Conservation (phyloP, 2,113 vertebrate genomes). For the Strix uralensis region DNA sequence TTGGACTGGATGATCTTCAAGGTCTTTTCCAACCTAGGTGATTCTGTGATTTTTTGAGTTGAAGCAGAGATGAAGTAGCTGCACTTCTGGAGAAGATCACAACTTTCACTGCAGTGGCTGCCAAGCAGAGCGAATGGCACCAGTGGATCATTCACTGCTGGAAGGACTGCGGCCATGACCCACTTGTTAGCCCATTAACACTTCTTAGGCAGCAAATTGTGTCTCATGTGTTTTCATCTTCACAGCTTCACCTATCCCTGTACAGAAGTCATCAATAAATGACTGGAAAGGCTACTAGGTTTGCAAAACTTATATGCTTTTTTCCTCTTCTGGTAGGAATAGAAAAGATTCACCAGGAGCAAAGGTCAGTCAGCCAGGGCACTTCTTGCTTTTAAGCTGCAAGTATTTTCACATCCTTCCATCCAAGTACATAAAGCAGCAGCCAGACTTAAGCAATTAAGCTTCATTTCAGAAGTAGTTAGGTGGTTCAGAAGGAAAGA, state of each 20-base stretch:
- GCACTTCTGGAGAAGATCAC: background rate
- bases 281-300: background rate
- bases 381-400: background rate
- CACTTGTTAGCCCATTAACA: background rate
- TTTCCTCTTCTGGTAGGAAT: background rate
- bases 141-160: background rate
- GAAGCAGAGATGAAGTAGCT: background rate
- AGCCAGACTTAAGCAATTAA: background rate
- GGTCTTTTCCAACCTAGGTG: too few species aligned
- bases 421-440: background rate
- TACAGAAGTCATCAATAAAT: background rate
- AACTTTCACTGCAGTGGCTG: rapidly evolving
- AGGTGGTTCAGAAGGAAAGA: background rate
- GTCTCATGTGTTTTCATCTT: background rate
- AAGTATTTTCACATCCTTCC: background rate
- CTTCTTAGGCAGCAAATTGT: background rate
- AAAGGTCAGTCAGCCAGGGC: background rate
- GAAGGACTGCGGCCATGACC: background rate
- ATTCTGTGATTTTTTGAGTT: background rate
- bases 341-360: background rate
- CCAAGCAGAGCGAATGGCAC: background rate
- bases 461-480: background rate
- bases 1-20: too few species aligned
- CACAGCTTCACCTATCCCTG: background rate
- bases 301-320: background rate